Base-by-base conservation (phyloP, 2,113 vertebrate species). In the Aleadryas rufinucha region DNA sequence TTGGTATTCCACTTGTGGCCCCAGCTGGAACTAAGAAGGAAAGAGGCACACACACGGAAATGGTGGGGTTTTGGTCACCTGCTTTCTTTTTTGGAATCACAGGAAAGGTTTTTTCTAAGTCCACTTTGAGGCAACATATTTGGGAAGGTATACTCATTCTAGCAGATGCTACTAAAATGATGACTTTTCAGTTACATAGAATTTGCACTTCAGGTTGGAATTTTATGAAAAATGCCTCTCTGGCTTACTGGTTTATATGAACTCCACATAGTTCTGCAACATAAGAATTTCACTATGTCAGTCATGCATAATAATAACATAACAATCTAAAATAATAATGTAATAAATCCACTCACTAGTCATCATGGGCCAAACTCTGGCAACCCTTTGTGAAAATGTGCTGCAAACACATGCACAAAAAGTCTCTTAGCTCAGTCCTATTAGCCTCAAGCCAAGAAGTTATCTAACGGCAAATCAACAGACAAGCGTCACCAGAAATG, bases 251-350 rank as follows among this genome's bases (percentile, higher is more conserved):
- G 90, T 94, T 93, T 94, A 83, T 93, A 90, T 87, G 94, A 95
- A 88, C 91, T 94, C 47, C 88, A 87, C 89, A 95, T 79, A 91
- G 66, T 69, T 95, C 76, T 93, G 85, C 77, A 93, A 90, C 63
- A 27, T 93, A 91, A 96, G 90, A 91, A 96, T 93, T 93, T 94
- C 92, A 94, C 75, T 0, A 93, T 84, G 95, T 97, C 95, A 97
- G 95, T 96, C 95, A 97, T 97, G 93, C 95, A 96, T 95, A 95
- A 90, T 92, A 97, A 96, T 94, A 96, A 95, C 93, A 96, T 91
- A 97, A 86, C 90, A 70, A 93, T 94, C 90, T 93, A 86, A 95
- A 96, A 95, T 96, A 97, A 97, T 91, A 96, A 96, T 84, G 95
- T 81, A 96, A 96, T 96, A 96, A 96, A 97, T 96, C 95, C 92